Percentiles rank a stretch among this genome's conserved stretches.
Conservation (phyloP, 2,113 vertebrate species). For the Podarcis muralis region DNA sequence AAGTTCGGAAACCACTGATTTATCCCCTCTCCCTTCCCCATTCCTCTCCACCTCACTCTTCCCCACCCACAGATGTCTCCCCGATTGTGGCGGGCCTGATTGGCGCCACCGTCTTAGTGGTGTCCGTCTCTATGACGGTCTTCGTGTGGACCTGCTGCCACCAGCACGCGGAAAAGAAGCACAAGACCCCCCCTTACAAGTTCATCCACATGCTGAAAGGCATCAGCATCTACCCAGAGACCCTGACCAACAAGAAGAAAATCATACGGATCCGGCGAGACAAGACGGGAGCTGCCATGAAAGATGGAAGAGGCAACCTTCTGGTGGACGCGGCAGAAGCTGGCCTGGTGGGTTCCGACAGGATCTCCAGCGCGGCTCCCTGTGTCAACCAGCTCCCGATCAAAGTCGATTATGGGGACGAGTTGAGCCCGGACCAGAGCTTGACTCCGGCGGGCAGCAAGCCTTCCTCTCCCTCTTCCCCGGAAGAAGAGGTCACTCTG, state of each 20-base stretch:
- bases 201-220: conserved; percentile 99
- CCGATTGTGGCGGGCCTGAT: conserved; percentile 93
- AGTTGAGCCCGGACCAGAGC: conserved; percentile 84
- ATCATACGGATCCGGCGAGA: conserved; percentile 80
- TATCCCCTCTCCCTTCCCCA: no score
- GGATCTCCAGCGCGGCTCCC: conserved; percentile 29
- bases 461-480: conserved; percentile 84
- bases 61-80: conserved; percentile 85
- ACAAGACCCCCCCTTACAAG: conserved; percentile 89
- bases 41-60: no score
- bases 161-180: conserved; percentile 84
- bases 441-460: conserved; percentile 84
- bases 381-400: conserved; percentile 83
- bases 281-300: conserved; percentile 63
- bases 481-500: conserved; percentile 79
- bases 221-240: conserved; percentile 96
- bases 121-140: conserved; percentile 86
- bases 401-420: conserved; percentile 82
- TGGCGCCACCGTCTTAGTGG: conserved; percentile 90
- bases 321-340: conserved; percentile 81
- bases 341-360: conserved; percentile 69
- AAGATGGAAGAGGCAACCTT: conserved; percentile 67
- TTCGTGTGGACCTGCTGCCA: conserved; percentile 96
- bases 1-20: no score
- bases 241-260: conserved; percentile 91